Conservation (phyloP, 2,797 vertebrate genomes). For the Eremophila alpestris region DNA sequence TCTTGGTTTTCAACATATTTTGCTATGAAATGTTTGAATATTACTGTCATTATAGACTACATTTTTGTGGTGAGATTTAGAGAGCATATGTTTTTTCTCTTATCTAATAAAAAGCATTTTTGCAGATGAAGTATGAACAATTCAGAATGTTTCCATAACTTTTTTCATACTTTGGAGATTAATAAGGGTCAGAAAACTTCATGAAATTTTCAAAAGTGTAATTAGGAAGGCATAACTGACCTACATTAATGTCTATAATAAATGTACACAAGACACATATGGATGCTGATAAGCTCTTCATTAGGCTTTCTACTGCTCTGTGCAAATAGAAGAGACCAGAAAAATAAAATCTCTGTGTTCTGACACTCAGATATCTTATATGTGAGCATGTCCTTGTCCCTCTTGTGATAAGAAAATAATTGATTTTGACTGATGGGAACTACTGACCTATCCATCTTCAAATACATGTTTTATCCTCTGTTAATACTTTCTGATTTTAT, state of each 20-base stretch:
- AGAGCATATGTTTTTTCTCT: neutral
- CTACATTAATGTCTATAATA: neutral
- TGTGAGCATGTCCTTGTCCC: neutral
- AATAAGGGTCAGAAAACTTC: neutral
- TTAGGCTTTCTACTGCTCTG: neutral
- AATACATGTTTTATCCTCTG: neutral
- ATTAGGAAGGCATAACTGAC: neutral
- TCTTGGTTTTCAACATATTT: neutral
- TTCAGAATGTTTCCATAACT: rapidly evolving
- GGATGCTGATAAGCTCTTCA: neutral
- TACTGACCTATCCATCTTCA: neutral
- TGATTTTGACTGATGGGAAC: neutral
- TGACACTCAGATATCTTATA: neutral
- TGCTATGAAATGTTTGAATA: neutral
- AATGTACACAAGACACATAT: neutral
- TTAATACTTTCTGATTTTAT: neutral
- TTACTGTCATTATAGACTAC: neutral
- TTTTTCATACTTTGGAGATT: neutral
- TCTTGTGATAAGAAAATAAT: neutral
- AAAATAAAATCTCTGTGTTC: neutral
- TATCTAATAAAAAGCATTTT: neutral
- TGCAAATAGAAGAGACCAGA: neutral
- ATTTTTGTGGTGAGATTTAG: neutral
- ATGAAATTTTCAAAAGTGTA: neutral
- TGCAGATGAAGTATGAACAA: neutral